Conservation (phyloP, 2,797 vertebrate species). For the Platalea minor region DNA sequence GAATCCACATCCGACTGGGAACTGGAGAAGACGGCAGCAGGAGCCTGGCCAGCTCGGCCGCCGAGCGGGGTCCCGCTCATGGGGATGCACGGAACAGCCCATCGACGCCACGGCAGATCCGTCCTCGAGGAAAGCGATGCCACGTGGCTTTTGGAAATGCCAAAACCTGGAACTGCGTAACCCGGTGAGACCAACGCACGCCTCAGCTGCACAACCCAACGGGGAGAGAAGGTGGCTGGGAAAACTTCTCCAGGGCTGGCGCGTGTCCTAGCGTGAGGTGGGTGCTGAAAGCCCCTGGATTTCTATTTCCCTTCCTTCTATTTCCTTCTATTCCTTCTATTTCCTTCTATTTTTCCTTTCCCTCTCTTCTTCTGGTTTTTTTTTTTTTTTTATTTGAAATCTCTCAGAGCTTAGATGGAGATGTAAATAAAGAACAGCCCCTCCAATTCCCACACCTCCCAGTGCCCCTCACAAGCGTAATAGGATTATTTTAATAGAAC, state of each 20-base stretch:
- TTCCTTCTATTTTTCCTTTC: background rate
- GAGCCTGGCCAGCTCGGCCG: background rate
- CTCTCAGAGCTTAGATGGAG: background rate
- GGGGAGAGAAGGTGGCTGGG: background rate
- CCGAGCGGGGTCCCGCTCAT: background rate
- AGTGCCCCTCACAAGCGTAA: background rate
- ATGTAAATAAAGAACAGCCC: background rate
- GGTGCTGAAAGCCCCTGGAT: background rate
- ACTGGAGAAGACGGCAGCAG: background rate
- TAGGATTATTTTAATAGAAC: background rate
- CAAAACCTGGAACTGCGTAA: background rate
- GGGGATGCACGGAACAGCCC: background rate
- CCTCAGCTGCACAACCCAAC: background rate
- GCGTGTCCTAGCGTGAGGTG: rapidly evolving
- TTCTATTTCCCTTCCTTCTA: background rate
- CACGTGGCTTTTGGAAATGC: background rate
- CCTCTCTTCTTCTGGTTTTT: too few species aligned
- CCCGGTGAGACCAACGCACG: background rate
- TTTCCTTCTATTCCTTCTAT: too few species aligned
- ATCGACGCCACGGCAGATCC: background rate
- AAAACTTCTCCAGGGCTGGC: background rate
- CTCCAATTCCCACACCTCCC: background rate
- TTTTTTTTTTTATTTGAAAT: background rate
- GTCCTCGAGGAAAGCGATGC: background rate
- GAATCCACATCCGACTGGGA: background rate